Conservation (phyloP, 2,888 invertebrate genomes). For the Marronus borbonicus region DNA sequence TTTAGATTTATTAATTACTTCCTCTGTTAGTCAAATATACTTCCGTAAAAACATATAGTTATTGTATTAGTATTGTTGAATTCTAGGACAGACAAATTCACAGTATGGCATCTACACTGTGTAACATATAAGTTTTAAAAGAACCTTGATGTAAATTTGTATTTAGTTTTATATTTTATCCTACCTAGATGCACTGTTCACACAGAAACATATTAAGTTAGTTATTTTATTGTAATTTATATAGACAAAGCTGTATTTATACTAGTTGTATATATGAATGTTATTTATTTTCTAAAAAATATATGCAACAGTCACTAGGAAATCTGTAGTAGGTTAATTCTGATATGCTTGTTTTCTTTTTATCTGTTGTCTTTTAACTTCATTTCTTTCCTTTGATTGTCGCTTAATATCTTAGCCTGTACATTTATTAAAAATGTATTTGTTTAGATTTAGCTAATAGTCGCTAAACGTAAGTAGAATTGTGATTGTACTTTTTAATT, state of each 20-base stretch:
- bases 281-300: conserved; percentile 46
- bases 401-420: no score
- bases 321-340: conserved; percentile 29
- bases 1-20: neutral
- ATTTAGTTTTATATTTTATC: conserved; percentile 42
- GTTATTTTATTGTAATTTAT: conserved; percentile 42
- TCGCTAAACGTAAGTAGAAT: conserved; percentile 14
- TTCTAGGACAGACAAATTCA: conserved; percentile 26
- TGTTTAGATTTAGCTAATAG: neutral
- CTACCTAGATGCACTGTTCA: conserved; percentile 23
- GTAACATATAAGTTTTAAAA: conserved; percentile 40
- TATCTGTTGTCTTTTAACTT: conserved; percentile 12
- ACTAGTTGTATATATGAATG: conserved; percentile 41
- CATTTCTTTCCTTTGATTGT: neutral
- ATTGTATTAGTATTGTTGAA: conserved; percentile 9
- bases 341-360: neutral
- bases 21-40: conserved; percentile 29
- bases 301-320: conserved; percentile 41
- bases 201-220: conserved; percentile 35
- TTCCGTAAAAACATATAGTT: neutral
- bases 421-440: neutral
- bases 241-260: conserved; percentile 37
- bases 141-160: conserved; percentile 8
- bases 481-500: conserved; percentile 24
- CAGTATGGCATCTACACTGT: conserved; percentile 29